phyloP scores from a whole-genome alignment of 2,888 invertebrate genomes.

The Salticus scenicus region DNA sequence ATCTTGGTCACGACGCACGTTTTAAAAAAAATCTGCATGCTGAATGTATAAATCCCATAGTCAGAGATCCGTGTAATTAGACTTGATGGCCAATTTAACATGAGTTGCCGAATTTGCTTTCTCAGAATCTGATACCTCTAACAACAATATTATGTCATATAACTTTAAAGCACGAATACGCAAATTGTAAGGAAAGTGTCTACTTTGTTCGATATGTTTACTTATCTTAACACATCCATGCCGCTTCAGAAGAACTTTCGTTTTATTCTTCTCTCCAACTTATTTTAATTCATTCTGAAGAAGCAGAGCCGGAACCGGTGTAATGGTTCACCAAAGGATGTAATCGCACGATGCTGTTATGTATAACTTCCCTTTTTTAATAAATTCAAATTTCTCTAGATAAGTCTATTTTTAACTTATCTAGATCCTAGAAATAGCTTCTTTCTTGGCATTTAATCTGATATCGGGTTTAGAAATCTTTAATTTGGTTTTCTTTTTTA shows the following conservation, averaged over 20 bases:
- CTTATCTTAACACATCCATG: not conserved
- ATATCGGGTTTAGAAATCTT: too few relatives aligned
- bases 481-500: too few relatives aligned
- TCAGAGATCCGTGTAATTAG: constrained; percentile 12
- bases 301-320: not conserved
- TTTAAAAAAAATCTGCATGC: not conserved
- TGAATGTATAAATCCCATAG: not conserved
- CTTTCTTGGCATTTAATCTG: too few relatives aligned
- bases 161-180: not conserved
- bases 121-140: not conserved
- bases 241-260: not conserved
- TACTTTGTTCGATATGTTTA: not conserved
- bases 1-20: not conserved
- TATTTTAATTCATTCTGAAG: not conserved
- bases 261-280: not conserved
- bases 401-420: not conserved
- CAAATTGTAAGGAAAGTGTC: not conserved
- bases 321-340: not conserved
- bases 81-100: constrained; percentile 10
- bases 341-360: not conserved
- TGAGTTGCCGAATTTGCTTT: not conserved
- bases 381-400: not conserved
- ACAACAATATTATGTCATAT: not conserved
- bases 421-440: not conserved
- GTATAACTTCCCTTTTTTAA: not conserved